Conservation (phyloP, 1,140 invertebrate species). For the Drosophila burlai region DNA sequence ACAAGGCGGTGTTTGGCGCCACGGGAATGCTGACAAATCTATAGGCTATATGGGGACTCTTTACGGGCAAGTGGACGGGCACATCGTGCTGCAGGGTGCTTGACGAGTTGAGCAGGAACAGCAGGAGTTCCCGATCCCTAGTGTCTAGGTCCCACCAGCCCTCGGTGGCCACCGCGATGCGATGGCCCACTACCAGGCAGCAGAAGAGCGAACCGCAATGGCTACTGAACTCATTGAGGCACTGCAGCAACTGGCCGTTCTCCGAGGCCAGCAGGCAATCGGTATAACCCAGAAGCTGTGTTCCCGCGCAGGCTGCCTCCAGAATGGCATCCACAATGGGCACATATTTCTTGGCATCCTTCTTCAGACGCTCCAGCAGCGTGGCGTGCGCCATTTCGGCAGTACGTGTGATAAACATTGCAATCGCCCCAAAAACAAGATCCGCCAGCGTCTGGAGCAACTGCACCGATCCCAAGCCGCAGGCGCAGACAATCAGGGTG, state of each 20-base stretch:
- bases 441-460: slow-evolving; percentile 88
- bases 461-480: slow-evolving; percentile 86
- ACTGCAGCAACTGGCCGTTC: slow-evolving; percentile 89
- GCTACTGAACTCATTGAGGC: slow-evolving; percentile 86
- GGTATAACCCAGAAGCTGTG: slow-evolving; percentile 87
- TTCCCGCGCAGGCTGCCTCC: slow-evolving; percentile 88
- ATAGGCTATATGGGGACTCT: slow-evolving; percentile 88
- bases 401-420: slow-evolving; percentile 89
- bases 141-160: slow-evolving; percentile 92
- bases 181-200: slow-evolving; percentile 90
- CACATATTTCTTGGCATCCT: slow-evolving; percentile 79
- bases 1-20: slow-evolving; percentile 57
- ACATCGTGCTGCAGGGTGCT: slow-evolving; percentile 89
- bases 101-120: slow-evolving; percentile 87
- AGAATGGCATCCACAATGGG: slow-evolving; percentile 90
- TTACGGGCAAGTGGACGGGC: slow-evolving; percentile 91
- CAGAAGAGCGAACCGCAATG: slow-evolving; percentile 91
- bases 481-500: slow-evolving; percentile 87
- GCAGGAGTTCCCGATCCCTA: slow-evolving; percentile 90
- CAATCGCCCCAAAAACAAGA: slow-evolving; percentile 89
- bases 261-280: slow-evolving; percentile 88
- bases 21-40: slow-evolving; percentile 76
- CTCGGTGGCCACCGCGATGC: slow-evolving; percentile 90
- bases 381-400: slow-evolving; percentile 87
- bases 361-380: slow-evolving; percentile 72